Base-by-base conservation (phyloP, 2,113 vertebrate species). In the Mormoops blainvillei region DNA sequence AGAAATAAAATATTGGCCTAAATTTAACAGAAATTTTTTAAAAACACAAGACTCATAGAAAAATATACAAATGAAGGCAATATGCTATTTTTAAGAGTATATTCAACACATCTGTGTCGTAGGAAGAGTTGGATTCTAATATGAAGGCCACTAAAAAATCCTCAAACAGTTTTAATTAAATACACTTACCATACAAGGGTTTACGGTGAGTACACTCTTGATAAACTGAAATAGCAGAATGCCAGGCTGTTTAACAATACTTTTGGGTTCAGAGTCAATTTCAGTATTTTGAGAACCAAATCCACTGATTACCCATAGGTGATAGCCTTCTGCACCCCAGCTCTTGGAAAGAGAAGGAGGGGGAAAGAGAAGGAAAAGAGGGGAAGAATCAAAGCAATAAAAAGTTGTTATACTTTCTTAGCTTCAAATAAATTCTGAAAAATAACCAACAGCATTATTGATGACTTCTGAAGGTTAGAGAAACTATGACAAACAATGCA, bases 251-350 rank as follows among this genome's bases (percentile, higher is more conserved):
- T 94, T 92, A 89, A 98, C 97, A 97, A 97, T 73, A n/a, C 61
- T 98, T 92, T 96, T 98, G 91, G 97, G 76, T 97, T 98, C 97
- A 89, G 89, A 87, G 36, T 98, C 98, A 88, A 91, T 71, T 38
- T 98, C 98, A 85, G 94, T 73, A 77, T 91, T 97, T 58, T 97
- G 98, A 95, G 95, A 98, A 52, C 98, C 98, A 92, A 96, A 98
- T 87, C 98, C 98, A 87, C 98, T 98, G 91, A 99, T 98, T 92
- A 99, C 99, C 99, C 99, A 99, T 5, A 99, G 98, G 91, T 99
- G 99, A 98, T 99, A 99, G 3, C 99, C 99, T 98, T 99, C 99
- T 92, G 99, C 99, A 98, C 99, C 99, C 99, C 99, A 99, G 97
- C 99, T 99, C 99, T 99, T 98, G 28, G 15, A 91, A 41, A 65